A percentile compares a stretch with the other conserved stretches of the same genome.
phyloP scores from a whole-genome alignment of 1,140 invertebrate genomes.

The Lerema accius region DNA sequence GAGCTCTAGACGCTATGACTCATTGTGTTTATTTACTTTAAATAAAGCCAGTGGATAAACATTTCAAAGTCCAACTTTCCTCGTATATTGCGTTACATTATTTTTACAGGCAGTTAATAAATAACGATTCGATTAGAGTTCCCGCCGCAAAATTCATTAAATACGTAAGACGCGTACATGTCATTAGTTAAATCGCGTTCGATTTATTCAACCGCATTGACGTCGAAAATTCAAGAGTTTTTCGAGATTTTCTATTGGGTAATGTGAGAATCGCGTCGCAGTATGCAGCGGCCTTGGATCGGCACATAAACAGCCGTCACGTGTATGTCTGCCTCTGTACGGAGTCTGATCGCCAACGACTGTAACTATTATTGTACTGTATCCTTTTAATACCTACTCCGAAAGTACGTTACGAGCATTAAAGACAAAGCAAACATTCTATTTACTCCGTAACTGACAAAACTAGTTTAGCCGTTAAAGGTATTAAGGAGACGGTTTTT shows the following conservation, averaged over 20 bases:
- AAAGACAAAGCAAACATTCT: too few relatives aligned
- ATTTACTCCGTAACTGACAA: too few relatives aligned
- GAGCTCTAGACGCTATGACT: conserved; percentile 20
- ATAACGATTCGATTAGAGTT: background rate
- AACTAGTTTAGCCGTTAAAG: too few relatives aligned
- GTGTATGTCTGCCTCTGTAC: conserved; percentile 50
- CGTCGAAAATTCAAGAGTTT: conserved; percentile 29
- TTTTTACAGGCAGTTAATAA: conserved; percentile 1
- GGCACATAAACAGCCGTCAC: conserved; percentile 70
- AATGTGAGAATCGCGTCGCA: conserved; percentile 64
- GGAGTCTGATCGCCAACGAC: conserved; percentile 41
- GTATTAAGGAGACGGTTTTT: too few relatives aligned
- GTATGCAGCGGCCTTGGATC: conserved; percentile 66
- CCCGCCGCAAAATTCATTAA: background rate
- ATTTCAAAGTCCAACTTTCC: background rate
- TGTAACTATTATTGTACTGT: conserved; percentile 12
- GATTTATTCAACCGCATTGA: conserved; percentile 22
- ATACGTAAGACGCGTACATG: conserved; percentile 1
- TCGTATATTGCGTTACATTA: background rate
- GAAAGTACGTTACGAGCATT: background rate
- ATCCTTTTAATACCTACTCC: background rate
- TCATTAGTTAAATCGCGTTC: conserved; percentile 9
- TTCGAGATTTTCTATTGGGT: conserved; percentile 43
- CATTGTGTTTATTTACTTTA: conserved; percentile 16
- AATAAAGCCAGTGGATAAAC: conserved; percentile 1